Percentiles rank a stretch among this genome's conserved stretches.
These are phyloP conservation scores for Magallana gigas DNA, from an alignment of 1,140 invertebrate species.

Conservation along the genomic window DNA sequence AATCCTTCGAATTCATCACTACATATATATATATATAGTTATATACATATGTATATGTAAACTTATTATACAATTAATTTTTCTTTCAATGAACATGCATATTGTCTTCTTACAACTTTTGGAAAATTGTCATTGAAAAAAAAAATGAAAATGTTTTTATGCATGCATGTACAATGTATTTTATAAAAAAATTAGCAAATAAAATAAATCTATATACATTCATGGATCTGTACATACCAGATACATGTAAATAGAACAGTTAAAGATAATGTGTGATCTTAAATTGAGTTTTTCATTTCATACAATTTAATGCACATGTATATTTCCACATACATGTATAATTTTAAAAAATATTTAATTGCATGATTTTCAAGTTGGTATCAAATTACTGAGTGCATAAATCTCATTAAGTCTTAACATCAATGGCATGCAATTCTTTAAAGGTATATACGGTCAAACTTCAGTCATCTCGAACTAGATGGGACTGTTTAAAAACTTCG, in stretches of 20 bases:
- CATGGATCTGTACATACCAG: background rate
- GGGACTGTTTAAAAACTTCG: too few species aligned
- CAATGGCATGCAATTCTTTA: too few species aligned
- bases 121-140: background rate
- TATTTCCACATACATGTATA: too few species aligned
- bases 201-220: background rate
- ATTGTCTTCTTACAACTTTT: background rate
- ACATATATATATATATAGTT: background rate
- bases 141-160: background rate
- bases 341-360: too few species aligned
- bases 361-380: too few species aligned
- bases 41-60: background rate
- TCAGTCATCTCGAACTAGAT: too few species aligned
- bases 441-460: too few species aligned
- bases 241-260: background rate
- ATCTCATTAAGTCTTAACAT: too few species aligned
- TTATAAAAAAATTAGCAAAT: background rate
- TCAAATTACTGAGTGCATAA: too few species aligned
- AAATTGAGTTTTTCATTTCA: too few species aligned
- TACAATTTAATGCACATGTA: too few species aligned
- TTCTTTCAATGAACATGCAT: background rate
- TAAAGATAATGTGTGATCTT: background rate
- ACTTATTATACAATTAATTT: background rate
- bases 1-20: too few species aligned
- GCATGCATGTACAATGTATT: slow-evolving; percentile 3